These are phyloP conservation scores for Hypotaenidia philippensis DNA, from an alignment of 2,797 vertebrate species.

Conservation along the genomic window DNA sequence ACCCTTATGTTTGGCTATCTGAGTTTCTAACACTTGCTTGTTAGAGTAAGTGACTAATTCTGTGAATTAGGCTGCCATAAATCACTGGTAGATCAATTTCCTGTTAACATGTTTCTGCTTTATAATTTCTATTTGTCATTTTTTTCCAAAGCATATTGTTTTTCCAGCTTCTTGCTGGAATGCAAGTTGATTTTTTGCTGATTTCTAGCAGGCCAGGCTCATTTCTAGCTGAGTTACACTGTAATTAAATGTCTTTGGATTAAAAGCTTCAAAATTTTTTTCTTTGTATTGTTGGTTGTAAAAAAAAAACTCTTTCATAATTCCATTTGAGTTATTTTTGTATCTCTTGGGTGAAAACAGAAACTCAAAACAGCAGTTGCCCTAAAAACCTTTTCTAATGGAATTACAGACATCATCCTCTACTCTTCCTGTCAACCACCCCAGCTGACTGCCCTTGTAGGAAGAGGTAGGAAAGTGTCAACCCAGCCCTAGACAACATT, in stretches of 20 bases:
- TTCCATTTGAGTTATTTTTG: neutral
- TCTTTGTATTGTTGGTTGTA: neutral
- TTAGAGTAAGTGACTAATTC: neutral
- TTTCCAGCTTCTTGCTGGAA: neutral
- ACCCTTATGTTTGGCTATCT: neutral
- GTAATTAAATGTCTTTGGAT: neutral
- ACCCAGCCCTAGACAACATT: neutral
- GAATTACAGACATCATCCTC: neutral
- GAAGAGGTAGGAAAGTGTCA: neutral
- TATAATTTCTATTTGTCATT: neutral
- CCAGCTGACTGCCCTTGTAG: neutral
- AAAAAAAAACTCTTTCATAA: neutral
- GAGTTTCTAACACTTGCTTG: neutral
- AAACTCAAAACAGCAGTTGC: neutral
- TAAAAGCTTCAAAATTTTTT: neutral
- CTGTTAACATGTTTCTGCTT: neutral
- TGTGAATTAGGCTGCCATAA: neutral
- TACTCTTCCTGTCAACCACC: neutral
- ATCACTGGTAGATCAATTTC: neutral
- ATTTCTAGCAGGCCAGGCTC: neutral
- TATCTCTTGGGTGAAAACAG: neutral
- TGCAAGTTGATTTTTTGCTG: neutral
- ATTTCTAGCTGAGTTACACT: neutral
- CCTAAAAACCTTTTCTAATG: neutral
- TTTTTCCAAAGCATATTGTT: neutral